Evolutionary conservation across 1,140 invertebrate genomes (phyloP), one percentile per base, ranked within the genome.

Genomic region (Drosophila nigromelanica): DNA sequence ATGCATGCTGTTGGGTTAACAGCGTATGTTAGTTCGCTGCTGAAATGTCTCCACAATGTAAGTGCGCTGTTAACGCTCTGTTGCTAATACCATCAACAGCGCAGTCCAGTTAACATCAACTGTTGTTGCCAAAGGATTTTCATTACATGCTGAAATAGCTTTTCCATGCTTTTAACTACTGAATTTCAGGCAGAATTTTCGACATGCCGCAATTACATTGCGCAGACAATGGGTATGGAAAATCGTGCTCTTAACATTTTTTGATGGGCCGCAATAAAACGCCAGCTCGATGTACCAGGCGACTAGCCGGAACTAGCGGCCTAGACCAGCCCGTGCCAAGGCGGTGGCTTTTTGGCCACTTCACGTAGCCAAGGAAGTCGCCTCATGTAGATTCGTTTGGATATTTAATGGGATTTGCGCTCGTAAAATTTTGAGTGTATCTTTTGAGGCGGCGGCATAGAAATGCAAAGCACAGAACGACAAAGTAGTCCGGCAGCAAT

Each of bases 371-470:
- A 68, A 68, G 77, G 70, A 43, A 79, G 27, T 27, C 27, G 27
- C 5, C 27, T 85, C 80, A 85, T 80, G 80, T 77, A 86, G 56
- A 61, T 69, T 61, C 78, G 64, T 79, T 89, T 78, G 79, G 78
- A 89, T 82, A 89, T 89, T 87, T 87, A 87, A 89, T 87, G 82
- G 79, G 72, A 76, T 82, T 78, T 73, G 54, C 52, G 82, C 72
- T 87, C 82, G 82, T 87, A 87, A 87, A 87, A 79, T 89, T 87
- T 89, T 76, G 71, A 79, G 82, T 82, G 71, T 86, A 82, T 86
- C 82, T 78, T 43, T 47, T 52, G 33, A 39, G 27, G 27, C 27
- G 55, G 35, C 54, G 37, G 35, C 73, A n/a, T 30, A 70, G 61
- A 73, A 86, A 78, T 70, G 73, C 80, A 85, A 85, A 85, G 81